Base-by-base conservation (phyloP, 2,888 invertebrate species). In the Hermaeophaga mercurialis region DNA sequence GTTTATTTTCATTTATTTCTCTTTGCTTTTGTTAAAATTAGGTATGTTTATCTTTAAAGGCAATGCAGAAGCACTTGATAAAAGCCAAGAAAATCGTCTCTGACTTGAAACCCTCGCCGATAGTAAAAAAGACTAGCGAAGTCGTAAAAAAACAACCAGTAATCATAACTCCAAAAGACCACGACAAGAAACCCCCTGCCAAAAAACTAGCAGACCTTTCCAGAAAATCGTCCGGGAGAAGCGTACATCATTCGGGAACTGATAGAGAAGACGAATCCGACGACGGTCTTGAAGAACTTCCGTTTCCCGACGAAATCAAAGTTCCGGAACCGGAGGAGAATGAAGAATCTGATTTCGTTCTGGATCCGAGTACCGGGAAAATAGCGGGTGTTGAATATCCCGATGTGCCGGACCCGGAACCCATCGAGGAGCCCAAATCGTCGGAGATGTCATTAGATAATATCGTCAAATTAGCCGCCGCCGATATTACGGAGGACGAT, bases 271-370 rank as follows among this genome's bases (percentile, higher is more conserved):
- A 43, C 7, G 48, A 56, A 17, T 55, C 57, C 7, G 75, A 76
- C 4, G 73, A 74, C 4, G 76, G 33, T 33, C 85, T 88, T 38
- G 85, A 85, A 73, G 87, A 86, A 62, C 73, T 85, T 64, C 86
- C 87, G 66, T 86, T 85, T 79, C 85, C 85, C 14, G 72, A 73
- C 8, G 81, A 81, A 50, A 70, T 80, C 58, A 82, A 82, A 58
- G 74, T 84, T 36, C 77, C 84, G 9, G 78, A 79, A 60, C 83
- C 84, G 0, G 82, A 82, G n/a, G 6, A 84, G 85, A 7, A 31
- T 31, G 39, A 54, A 38, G 81, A 85, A 56, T n/a, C 31, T 8
- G 85, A 85, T 50, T 84, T 89, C 50, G 86, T 88, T 39, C 79
- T 92, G 62, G 90, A 90, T 70, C 88, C 88, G 1, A 28, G 48